Evolutionary conservation across 2,888 invertebrate genomes (phyloP), one percentile per base, ranked within the genome.

Genomic region (Hermaeophaga mercurialis): DNA sequence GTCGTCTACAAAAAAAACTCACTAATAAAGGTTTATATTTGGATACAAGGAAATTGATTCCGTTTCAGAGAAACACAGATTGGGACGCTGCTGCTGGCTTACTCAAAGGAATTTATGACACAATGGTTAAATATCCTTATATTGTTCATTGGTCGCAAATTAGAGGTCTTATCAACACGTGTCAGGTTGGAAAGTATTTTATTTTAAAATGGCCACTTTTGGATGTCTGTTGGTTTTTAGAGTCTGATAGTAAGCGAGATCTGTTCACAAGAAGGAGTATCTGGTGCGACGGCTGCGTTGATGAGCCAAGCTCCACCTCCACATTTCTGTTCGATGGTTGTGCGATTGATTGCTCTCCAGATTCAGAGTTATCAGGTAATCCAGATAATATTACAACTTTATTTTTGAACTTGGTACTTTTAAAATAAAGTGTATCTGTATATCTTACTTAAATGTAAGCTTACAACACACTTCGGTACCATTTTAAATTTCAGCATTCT

Each of bases 81-180:
- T 99, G 98, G 98, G 93, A 94, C 72, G 96, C 98, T 0, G 96
- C 98, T 0, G 93, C 95, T 39, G 91, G 92, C 14, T 81, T 99
- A 45, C 80, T 99, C 1, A 94, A 93, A 80, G 98, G 96, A 43
- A 88, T 97, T 12, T 96, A 97, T 74, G 91, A 95, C 74, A 97
- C 98, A 0, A 86, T 98, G 76, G 84, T 90, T 56, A 88, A 91
- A 61, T 96, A 94, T 78, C 94, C 96, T 0, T 98, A 95, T 77
- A 94, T 99, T 52, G 92, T 97, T 71, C 96, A 98, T 75, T 90
- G 90, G 86, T 96, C 95, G 68, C 95, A 97, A 77, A 85, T 98
- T 56, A 98, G 97, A 75, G 86, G 90, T 0, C 80, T 94, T 0
- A 84, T 94, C 9, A 88, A 86, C 62, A 93, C 94, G 1, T 89